A percentile compares a stretch with the other conserved stretches of the same genome.
phyloP scores from a whole-genome alignment of 2,797 vertebrate genomes.

The Cyprinodon diabolis region DNA sequence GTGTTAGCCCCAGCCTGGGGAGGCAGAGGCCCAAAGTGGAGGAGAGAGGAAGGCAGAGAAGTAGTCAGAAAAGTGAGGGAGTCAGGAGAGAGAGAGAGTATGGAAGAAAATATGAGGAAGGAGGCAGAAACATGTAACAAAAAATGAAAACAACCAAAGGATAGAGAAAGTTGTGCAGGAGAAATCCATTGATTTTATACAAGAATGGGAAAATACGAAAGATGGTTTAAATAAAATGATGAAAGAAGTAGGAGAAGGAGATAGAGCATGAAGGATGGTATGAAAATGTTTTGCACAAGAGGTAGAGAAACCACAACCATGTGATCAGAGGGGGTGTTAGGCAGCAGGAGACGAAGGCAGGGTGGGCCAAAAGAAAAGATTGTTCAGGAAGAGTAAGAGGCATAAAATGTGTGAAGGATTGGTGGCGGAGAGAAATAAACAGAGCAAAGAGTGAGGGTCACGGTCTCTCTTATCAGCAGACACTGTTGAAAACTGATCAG shows the following conservation, averaged over 20 bases:
- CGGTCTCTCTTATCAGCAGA: constrained; percentile 71
- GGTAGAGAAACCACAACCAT: constrained; percentile 42
- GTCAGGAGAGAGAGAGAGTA: constrained; percentile 21
- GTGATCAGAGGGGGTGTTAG: constrained; percentile 30
- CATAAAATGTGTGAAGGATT: constrained; percentile 58
- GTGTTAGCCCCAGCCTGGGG: constrained; percentile 77
- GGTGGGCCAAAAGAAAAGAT: constrained; percentile 50
- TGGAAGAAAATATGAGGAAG: constrained; percentile 16
- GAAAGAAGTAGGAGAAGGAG: constrained; percentile 16
- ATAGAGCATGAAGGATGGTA: constrained; percentile 32
- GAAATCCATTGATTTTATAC: constrained; percentile 52
- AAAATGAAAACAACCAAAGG: constrained; percentile 35
- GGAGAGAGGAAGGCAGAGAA: constrained; percentile 36
- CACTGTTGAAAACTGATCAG: constrained; percentile 73
- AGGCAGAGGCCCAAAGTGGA: constrained; percentile 61
- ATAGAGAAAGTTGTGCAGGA: constrained; percentile 48
- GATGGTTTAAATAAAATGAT: constrained; percentile 17
- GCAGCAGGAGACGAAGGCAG: constrained; percentile 38
- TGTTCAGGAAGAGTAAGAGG: constrained; percentile 56
- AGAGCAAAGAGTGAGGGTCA: constrained; percentile 78
- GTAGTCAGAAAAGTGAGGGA: constrained; percentile 22
- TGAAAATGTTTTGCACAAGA: constrained; percentile 49
- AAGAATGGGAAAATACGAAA: constrained; percentile 39
- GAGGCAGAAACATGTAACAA: constrained; percentile 27
- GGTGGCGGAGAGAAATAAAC: constrained; percentile 77